These are phyloP conservation scores for Margaritifera margaritifera DNA, from an alignment of 2,888 invertebrate genomes.

Conservation along the genomic window DNA sequence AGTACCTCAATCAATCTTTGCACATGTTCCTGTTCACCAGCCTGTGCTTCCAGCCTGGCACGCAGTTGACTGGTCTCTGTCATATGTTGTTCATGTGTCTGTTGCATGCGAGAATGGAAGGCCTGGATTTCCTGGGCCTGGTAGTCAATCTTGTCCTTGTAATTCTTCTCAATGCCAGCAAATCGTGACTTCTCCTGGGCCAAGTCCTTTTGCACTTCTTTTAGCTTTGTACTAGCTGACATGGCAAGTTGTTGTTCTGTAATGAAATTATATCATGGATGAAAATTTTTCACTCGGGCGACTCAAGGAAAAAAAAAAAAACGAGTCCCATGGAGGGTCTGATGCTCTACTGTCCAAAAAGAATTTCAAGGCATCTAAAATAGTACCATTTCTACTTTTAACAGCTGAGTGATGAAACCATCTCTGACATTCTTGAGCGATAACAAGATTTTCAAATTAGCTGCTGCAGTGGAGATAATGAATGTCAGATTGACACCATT, in stretches of 20 bases:
- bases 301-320: no score
- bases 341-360: no score
- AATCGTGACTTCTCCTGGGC: constrained; percentile 80
- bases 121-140: constrained; percentile 79
- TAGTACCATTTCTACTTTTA: no score
- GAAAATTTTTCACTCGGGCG: no score
- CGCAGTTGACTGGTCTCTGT: constrained; percentile 79
- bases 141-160: constrained; percentile 76
- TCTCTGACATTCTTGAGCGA: no score
- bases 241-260: constrained; percentile 75
- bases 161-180: constrained; percentile 76
- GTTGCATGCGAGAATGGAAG: constrained; percentile 78
- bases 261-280: neutral
- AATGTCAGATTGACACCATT: no score
- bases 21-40: constrained; percentile 35
- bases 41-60: constrained; percentile 47
- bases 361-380: no score
- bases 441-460: no score
- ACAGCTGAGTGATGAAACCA: no score
- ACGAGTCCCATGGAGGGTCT: no score
- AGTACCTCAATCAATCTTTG: constrained; percentile 51
- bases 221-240: constrained; percentile 84
- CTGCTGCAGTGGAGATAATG: no score
- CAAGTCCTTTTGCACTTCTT: constrained; percentile 83
- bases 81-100: constrained; percentile 76